phyloP scores from a whole-genome alignment of 2,797 vertebrate genomes.

The Ctenosaura bakeri region DNA sequence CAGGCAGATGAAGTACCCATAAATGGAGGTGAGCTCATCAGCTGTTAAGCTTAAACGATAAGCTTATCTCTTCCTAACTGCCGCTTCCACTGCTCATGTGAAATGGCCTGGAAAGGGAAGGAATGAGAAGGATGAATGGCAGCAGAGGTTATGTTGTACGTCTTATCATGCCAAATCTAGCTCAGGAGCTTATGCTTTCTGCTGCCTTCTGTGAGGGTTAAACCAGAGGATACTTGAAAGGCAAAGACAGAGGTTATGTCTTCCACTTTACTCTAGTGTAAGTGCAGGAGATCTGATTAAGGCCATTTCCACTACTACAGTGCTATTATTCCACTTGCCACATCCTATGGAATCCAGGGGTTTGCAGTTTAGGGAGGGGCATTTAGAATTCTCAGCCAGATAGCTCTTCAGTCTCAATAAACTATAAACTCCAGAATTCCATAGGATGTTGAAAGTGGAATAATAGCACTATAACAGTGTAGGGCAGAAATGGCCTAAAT shows the following conservation, averaged over 20 bases:
- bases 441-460: too few relatives aligned
- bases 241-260: background rate
- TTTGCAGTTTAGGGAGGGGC: too few relatives aligned
- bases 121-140: slow-evolving; percentile 6
- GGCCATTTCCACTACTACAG: too few relatives aligned
- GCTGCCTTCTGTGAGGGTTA: background rate
- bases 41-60: background rate
- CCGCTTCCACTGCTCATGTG: background rate
- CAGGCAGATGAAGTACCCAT: background rate
- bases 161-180: background rate
- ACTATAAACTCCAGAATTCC: too few relatives aligned
- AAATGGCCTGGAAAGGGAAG: slow-evolving; percentile 13
- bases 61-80: slow-evolving; percentile 13
- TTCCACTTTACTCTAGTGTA: background rate
- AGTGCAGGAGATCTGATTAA: background rate
- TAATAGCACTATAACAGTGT: too few relatives aligned
- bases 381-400: too few relatives aligned
- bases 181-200: background rate
- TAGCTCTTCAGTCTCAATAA: too few relatives aligned
- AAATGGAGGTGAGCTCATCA: slow-evolving; percentile 2
- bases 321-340: too few relatives aligned
- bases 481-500: too few relatives aligned
- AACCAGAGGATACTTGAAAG: background rate
- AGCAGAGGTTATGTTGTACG: background rate
- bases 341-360: too few relatives aligned